Evolutionary conservation across 2,888 invertebrate species (phyloP).

Genomic region (Adela reaumurella): DNA sequence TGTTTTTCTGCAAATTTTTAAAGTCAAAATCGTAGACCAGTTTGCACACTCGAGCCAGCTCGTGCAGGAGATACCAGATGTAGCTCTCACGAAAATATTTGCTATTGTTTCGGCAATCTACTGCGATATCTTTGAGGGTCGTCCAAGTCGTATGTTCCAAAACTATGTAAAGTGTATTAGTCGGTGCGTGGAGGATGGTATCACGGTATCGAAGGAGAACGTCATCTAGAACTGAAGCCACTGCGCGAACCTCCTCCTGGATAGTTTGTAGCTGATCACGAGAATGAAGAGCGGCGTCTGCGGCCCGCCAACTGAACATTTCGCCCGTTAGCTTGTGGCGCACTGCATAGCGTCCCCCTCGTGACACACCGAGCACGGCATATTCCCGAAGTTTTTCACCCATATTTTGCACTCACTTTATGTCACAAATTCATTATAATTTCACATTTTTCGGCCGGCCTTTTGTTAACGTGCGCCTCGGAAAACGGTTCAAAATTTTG

Average conservation of each 20-base stretch:
- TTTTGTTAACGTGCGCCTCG: not conserved
- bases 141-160: slow-evolving; percentile 41
- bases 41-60: slow-evolving; percentile 32
- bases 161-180: slow-evolving; percentile 46
- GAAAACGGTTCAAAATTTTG: not conserved
- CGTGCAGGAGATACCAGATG: slow-evolving; percentile 38
- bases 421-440: slow-evolving; percentile 13
- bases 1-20: slow-evolving; percentile 26
- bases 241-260: slow-evolving; percentile 38
- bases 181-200: slow-evolving; percentile 42
- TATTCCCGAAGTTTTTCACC: slow-evolving; percentile 51
- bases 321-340: slow-evolving; percentile 50
- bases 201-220: slow-evolving; percentile 40
- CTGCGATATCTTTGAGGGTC: slow-evolving; percentile 31
- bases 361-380: slow-evolving; percentile 24
- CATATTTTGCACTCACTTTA: slow-evolving; percentile 42
- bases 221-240: slow-evolving; percentile 32
- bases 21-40: slow-evolving; percentile 24
- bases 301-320: slow-evolving; percentile 50
- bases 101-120: slow-evolving; percentile 26
- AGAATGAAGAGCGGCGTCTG: slow-evolving; percentile 38
- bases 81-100: slow-evolving; percentile 35
- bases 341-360: slow-evolving; percentile 44
- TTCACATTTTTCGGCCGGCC: slow-evolving; percentile 37
- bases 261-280: slow-evolving; percentile 42